Conservation (phyloP, 1,140 invertebrate genomes). For the Trachelipus rathkii region DNA sequence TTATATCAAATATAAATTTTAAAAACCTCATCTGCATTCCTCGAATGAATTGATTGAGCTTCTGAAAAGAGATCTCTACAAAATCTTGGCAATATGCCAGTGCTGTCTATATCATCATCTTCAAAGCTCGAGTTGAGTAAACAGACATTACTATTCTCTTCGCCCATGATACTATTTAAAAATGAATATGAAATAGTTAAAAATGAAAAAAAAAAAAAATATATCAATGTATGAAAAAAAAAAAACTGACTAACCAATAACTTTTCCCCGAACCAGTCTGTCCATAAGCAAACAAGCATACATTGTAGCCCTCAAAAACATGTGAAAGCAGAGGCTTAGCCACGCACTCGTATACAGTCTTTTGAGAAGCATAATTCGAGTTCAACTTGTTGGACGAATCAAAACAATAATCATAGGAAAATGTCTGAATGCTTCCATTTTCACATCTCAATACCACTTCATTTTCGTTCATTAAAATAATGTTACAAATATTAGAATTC, state of each 20-base stretch:
- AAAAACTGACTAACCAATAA: constrained; percentile 55
- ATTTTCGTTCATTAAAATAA: not conserved
- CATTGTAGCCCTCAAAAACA: constrained; percentile 61
- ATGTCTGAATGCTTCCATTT: constrained; percentile 55
- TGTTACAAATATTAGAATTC: not conserved
- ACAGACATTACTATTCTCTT: not conserved
- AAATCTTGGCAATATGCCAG: constrained; percentile 79
- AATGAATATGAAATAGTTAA: not conserved
- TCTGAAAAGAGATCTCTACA: constrained; percentile 68
- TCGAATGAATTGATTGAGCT: not conserved
- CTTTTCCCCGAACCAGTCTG: constrained; percentile 61
- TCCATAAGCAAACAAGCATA: constrained; percentile 60
- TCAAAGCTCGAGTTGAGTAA: not conserved
- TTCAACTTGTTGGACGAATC: no score
- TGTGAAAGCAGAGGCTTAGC: constrained; percentile 51
- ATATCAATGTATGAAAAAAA: not conserved
- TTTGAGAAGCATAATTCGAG: no score
- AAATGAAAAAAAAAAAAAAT: not conserved
- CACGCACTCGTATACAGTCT: no score
- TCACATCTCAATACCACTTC: not conserved
- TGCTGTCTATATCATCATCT: constrained; percentile 36
- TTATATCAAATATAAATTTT: not conserved
- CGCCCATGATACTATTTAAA: not conserved
- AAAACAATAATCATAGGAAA: constrained; percentile 70
- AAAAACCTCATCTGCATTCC: constrained; percentile 1